Evolutionary conservation across 2,113 vertebrate species (phyloP), one percentile per base, ranked within the genome.

Genomic region (Pelecanoides urinatrix): DNA sequence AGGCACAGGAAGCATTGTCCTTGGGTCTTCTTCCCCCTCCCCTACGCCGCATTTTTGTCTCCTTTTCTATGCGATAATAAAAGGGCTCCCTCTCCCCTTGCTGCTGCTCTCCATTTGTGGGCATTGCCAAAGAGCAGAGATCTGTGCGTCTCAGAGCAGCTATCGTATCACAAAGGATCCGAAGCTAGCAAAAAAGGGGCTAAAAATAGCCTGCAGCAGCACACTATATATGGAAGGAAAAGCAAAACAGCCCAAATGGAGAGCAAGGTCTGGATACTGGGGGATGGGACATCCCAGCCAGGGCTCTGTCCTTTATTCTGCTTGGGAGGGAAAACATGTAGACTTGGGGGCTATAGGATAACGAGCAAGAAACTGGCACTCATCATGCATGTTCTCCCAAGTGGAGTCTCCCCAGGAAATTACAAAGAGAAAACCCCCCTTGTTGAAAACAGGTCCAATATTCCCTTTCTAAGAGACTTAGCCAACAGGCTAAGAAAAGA

Each of bases 191-290:
- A 95, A 95, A 94, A 95, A 86, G 97, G 98, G 97, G 92, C 98
- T 98, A 98, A 99, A 99, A 99, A 99, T 98, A 98, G 98, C 97
- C 93, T 53, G 94, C 97, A 97, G 98, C 98, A 97, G 97, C 98
- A 94, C 97, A 61, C 98, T 98, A 98, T 98, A 98, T 98, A 98
- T 98, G 98, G 98, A 98, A 98, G 97, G 96, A 97, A 98, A 97
- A 97, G 97, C 94, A 95, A 97, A 97, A 97, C 97, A 76, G 97
- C 96, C 94, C 74, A 61, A 95, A 91, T 76, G 95, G 97, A 97
- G 96, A 53, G 94, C 86, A 97, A 97, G 96, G 88, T 87, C 92
- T 86, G 94, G 88, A 30, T 89, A 45, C 91, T 70, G 97, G 97
- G 98, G 97, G 96, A 97, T 50, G 89, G 96, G 94, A 92, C 83